Base-by-base conservation (phyloP, 2,888 invertebrate species). In the Drosophila neoperkinsi region DNA sequence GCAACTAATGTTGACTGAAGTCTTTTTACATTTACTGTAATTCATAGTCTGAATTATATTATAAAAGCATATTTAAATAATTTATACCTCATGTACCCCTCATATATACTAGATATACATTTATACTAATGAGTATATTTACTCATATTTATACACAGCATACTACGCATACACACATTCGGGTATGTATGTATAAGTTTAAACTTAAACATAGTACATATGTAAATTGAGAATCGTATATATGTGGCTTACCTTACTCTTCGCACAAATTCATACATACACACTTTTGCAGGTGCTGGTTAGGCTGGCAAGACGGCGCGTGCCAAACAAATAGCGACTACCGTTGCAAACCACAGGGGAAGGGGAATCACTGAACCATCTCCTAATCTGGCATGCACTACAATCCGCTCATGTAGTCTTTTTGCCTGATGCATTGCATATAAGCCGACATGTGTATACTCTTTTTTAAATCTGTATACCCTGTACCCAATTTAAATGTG, bases 251-350 rank as follows among this genome's bases (percentile, higher is more conserved):
- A 30, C 41, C 41, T 57, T 38, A n/a, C 56, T 30, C 30, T 56
- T 25, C 6, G 33, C 34, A 41, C n/a, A n/a, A 11, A 38, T 16
- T 36, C 36, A 55, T 36, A 11, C 6, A 43, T 6, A 51, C 6
- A 28, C 16, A 52, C 41, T 52, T 63, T 28, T 51, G 56, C 79
- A 78, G 70, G 86, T 81, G 78, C 53, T 46, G 46, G 36, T 51
- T 34, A 50, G 60, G 58, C 49, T 61, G 56, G 43, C 36, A 79
- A 85, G 70, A 71, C 70, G 84, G 86, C 84, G 88, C 84, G 84
- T 84, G 84, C 86, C 84, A 81, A 73, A 63, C 68, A 73, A 85
- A 74, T 77, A 56, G 52, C 51, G 65, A 74, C 68, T 74, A 81
- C 81, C 81, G 81, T 88, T 88, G 70, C 57, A 74, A 84, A 53